Percentiles rank a stretch among this genome's conserved stretches.
Evolutionary conservation across 2,113 vertebrate species (phyloP).

Genomic region (Falco punctatus): DNA sequence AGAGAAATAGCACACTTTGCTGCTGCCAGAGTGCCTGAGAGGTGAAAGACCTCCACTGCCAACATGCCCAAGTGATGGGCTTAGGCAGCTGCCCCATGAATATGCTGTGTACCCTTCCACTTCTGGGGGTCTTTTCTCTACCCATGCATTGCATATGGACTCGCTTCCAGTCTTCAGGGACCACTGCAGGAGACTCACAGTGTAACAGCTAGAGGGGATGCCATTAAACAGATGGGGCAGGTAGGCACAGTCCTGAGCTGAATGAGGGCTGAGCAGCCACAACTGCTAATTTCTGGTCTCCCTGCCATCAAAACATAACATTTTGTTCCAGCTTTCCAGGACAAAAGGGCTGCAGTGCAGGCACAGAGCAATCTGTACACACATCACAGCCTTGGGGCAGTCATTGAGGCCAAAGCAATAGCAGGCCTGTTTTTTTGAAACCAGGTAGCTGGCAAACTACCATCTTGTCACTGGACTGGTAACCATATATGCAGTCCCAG

Average conservation of each 20-base stretch:
- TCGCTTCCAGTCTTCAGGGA: neutral
- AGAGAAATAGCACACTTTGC: neutral
- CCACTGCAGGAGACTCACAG: neutral
- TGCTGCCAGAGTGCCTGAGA: neutral
- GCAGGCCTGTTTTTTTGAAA: neutral
- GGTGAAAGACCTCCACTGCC: neutral
- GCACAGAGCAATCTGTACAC: neutral
- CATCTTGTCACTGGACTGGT: neutral
- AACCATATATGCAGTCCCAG: neutral
- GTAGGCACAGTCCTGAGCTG: neutral
- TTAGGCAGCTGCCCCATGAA: neutral
- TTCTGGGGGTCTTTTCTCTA: neutral
- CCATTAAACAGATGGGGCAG: neutral
- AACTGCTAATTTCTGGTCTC: neutral
- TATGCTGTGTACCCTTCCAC: neutral
- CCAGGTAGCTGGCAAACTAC: neutral
- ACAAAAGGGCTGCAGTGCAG: neutral
- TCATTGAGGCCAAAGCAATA: neutral
- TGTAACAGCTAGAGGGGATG: neutral
- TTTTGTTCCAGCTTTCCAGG: neutral
- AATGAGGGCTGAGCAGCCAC: neutral
- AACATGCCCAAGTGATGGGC: neutral
- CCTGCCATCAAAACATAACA: neutral
- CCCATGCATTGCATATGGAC: neutral
- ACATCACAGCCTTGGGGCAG: neutral